Percentiles rank a stretch among this genome's conserved stretches.
These are phyloP conservation scores for Asarcornis scutulata DNA, from an alignment of 2,113 vertebrate species.

Conservation along the genomic window DNA sequence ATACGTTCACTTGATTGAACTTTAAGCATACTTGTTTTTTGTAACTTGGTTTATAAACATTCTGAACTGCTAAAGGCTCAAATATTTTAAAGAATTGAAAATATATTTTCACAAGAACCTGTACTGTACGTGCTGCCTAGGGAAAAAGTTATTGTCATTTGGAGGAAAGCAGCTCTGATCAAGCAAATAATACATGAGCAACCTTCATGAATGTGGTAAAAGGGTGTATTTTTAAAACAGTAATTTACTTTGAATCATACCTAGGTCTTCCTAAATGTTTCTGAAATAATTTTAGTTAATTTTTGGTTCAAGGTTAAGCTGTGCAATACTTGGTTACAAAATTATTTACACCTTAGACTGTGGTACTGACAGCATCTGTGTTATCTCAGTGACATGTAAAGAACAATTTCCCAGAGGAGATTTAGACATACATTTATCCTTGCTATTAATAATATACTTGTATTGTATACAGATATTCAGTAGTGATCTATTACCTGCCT, in stretches of 20 bases:
- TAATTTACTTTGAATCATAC: not conserved
- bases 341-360: not conserved
- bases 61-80: not conserved
- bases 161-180: not conserved
- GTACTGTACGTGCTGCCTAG: not conserved
- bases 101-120: not conserved
- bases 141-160: not conserved
- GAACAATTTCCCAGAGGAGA: not conserved
- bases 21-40: not conserved
- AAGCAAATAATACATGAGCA: not conserved
- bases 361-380: not conserved
- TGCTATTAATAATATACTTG: not conserved
- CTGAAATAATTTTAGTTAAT: constrained; percentile 1
- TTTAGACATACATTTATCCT: not conserved
- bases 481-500: not conserved
- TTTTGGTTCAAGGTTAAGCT: not conserved
- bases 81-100: not conserved
- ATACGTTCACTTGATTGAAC: not conserved
- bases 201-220: not conserved
- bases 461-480: not conserved
- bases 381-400: not conserved
- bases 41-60: not conserved
- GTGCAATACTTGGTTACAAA: not conserved
- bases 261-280: not conserved
- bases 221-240: not conserved